These are phyloP conservation scores for Cheilosia urbana DNA, from an alignment of 2,888 invertebrate genomes.

Conservation along the genomic window DNA sequence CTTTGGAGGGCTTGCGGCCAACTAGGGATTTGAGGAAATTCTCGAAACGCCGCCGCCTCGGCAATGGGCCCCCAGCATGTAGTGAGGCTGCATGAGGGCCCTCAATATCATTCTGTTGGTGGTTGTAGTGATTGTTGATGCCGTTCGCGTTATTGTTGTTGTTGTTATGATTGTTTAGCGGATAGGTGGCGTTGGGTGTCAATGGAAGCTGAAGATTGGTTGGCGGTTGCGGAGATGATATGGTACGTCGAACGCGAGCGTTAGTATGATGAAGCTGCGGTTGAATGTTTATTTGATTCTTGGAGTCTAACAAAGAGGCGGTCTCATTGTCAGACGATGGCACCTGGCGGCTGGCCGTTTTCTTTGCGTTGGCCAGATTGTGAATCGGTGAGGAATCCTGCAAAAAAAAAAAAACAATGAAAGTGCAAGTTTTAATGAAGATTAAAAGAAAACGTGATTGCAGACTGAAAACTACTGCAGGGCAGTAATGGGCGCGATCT, in stretches of 20 bases:
- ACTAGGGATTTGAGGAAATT: slow-evolving; percentile 83
- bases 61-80: slow-evolving; percentile 81
- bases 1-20: slow-evolving; percentile 80
- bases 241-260: slow-evolving; percentile 64
- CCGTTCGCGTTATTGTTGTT: slow-evolving; percentile 55
- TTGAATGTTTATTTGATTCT: slow-evolving; percentile 81
- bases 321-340: slow-evolving; percentile 80
- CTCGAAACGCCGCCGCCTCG: slow-evolving; percentile 82
- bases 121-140: slow-evolving; percentile 56
- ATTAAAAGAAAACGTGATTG: not conserved
- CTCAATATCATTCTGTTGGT: slow-evolving; percentile 77
- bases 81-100: slow-evolving; percentile 80
- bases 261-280: slow-evolving; percentile 77
- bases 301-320: slow-evolving; percentile 82
- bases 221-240: slow-evolving; percentile 60
- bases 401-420: slow-evolving; percentile 49
- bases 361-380: slow-evolving; percentile 84
- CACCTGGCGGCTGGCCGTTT: slow-evolving; percentile 79
- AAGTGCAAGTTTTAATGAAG: not conserved
- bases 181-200: slow-evolving; percentile 55
- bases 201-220: slow-evolving; percentile 52
- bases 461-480: no score
- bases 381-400: slow-evolving; percentile 83
- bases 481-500: no score
- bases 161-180: slow-evolving; percentile 55